Percentiles rank a stretch among this genome's conserved stretches.
Conservation (phyloP, 2,888 invertebrate species). For the Priocnemis perturbator region DNA sequence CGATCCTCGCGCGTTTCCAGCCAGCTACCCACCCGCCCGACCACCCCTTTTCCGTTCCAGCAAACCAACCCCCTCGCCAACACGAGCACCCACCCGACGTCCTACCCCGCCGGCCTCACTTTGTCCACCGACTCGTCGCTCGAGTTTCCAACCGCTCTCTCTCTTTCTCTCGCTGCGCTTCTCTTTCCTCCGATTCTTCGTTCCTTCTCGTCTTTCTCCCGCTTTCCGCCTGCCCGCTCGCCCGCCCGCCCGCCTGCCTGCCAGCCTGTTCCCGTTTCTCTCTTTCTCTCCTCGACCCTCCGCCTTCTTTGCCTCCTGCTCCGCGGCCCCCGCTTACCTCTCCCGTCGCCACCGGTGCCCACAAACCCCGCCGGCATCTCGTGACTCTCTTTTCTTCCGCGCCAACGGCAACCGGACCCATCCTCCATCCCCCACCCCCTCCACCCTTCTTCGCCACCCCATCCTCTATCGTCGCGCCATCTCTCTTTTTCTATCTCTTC, state of each 20-base stretch:
- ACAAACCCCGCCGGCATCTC: slow-evolving; percentile 52
- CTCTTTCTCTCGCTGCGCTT: slow-evolving; percentile 10
- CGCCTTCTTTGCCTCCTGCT: slow-evolving; percentile 23
- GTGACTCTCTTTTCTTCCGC: slow-evolving; percentile 70
- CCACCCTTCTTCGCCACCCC: slow-evolving; percentile 17
- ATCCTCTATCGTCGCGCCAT: slow-evolving; percentile 27
- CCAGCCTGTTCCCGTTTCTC: slow-evolving; percentile 14
- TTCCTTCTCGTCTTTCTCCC: not conserved
- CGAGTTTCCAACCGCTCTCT: slow-evolving; percentile 45
- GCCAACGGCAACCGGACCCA: slow-evolving; percentile 59
- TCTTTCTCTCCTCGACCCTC: slow-evolving; percentile 9
- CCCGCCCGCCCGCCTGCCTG: slow-evolving; percentile 25
- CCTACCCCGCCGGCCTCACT: slow-evolving; percentile 37
- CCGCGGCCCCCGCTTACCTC: slow-evolving; percentile 24
- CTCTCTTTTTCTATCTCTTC: slow-evolving; percentile 12
- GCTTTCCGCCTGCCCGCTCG: slow-evolving; percentile 15
- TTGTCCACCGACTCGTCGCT: slow-evolving; percentile 45
- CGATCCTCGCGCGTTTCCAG: slow-evolving; percentile 29
- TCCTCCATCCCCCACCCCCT: slow-evolving; percentile 32
- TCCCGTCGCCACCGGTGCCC: slow-evolving; percentile 33
- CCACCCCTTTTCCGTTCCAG: slow-evolving; percentile 18
- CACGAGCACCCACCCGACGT: slow-evolving; percentile 42
- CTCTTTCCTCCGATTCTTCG: not conserved
- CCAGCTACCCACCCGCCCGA: slow-evolving; percentile 1
- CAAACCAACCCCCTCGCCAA: slow-evolving; percentile 17